Base-by-base conservation (phyloP, 2,113 vertebrate genomes). In the Engraulis encrasicolus region DNA sequence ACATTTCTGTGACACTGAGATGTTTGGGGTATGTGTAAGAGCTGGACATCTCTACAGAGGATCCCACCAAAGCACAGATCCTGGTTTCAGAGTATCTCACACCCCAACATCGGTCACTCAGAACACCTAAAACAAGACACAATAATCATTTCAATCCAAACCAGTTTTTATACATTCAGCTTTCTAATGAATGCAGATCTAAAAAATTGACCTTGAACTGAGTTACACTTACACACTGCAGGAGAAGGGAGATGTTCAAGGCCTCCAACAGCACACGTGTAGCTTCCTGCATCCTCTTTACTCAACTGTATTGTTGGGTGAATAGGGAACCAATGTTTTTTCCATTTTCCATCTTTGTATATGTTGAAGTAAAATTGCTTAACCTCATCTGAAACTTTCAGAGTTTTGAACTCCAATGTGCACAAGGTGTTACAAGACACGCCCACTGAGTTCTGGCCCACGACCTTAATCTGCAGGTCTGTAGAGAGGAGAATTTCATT, bases 221-320 rank as follows among this genome's bases (percentile, higher is more conserved):
- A n/a, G n/a, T n/a, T n/a, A n/a, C n/a, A 87, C 82, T 79, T 14
- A 89, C 86, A 86, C n/a, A 12, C 40, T 37, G 82, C 58, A 61
- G 0, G 23, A 34, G 88, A 86, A 37, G 12, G 18, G 31, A 87
- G 27, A n/a, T 82, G 27, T 37, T 85, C 36, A 2, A 48, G 49
- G 34, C 38, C 81, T 38, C 66, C 52, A 1, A 84, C 81, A 50
- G 78, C 77, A 82, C 83, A 89, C 15, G 77, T 66, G 50, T 86
- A 34, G 15, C 54, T 61, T 61, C 54, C 19, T 6, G 15, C 50
- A 0, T 52, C 50, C 17, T 18, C 50, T 15, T 18, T 17, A 52
- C 50, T 52, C 50, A 52, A 18, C 17, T 1, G 50, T 12, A 52
- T 18, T 52, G 50, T 52, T 17, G 15, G 50, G 4, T 20, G 17